phyloP scores from a whole-genome alignment of 2,797 vertebrate species.

The Crocodylus rhombifer region DNA sequence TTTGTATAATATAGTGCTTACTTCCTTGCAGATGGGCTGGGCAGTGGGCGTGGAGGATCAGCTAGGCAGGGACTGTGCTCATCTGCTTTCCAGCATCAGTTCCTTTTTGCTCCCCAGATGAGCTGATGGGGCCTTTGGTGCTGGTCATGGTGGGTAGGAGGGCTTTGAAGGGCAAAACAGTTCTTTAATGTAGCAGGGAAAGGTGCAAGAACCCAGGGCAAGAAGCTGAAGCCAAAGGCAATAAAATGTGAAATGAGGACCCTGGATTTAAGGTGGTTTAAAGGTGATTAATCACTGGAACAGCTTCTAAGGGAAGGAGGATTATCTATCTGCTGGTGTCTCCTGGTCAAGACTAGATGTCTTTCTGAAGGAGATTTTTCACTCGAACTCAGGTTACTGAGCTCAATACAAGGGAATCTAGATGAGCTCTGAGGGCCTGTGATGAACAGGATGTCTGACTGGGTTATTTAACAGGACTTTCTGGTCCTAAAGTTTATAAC shows the following conservation, averaged over 20 bases:
- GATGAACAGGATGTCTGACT: not conserved
- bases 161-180: too few species aligned
- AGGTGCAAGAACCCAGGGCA: not conserved
- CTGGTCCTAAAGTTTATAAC: not conserved
- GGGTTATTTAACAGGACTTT: not conserved
- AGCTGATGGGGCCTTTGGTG: too few species aligned
- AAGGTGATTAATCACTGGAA: not conserved
- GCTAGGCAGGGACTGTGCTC: too few species aligned
- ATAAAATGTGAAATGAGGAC: not conserved
- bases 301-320: not conserved
- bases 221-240: not conserved
- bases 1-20: too few species aligned
- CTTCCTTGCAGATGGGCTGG: too few species aligned
- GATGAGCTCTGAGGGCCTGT: accelerated
- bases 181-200: too few species aligned
- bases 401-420: not conserved
- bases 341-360: not conserved
- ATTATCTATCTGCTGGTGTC: not conserved
- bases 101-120: too few species aligned
- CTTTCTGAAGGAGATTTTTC: not conserved
- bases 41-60: too few species aligned
- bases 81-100: too few species aligned
- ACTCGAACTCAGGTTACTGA: not conserved
- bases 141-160: too few species aligned
- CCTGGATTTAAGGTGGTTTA: not conserved